These are phyloP conservation scores for Coranthus polyacanthus DNA, from an alignment of 2,797 vertebrate species.

Conservation along the genomic window DNA sequence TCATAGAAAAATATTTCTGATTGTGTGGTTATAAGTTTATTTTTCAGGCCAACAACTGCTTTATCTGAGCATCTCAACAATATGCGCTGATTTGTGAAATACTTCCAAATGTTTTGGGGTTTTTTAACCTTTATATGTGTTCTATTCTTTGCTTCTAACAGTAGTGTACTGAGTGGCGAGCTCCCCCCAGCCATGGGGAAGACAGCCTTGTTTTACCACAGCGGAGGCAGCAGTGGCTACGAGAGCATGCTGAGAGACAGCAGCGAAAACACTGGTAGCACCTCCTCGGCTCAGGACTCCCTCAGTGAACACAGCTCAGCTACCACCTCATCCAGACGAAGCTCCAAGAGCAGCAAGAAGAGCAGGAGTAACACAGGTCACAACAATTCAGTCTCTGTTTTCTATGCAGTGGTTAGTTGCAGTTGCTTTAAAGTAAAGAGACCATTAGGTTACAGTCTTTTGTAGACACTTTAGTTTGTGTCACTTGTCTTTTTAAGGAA, in stretches of 20 bases:
- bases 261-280: slow-evolving; percentile 95
- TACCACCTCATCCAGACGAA: slow-evolving; percentile 88
- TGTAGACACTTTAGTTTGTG: neutral
- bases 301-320: slow-evolving; percentile 96
- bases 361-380: slow-evolving; percentile 92
- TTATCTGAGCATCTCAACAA: neutral
- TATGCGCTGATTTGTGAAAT: neutral
- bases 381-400: neutral
- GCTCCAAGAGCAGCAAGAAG: slow-evolving; percentile 95
- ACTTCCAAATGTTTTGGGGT: neutral
- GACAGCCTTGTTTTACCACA: slow-evolving; percentile 97
- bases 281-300: slow-evolving; percentile 95
- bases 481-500: neutral
- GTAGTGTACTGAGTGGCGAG: slow-evolving; percentile 94
- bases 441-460: neutral
- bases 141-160: slow-evolving; percentile 62
- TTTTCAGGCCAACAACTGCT: too few relatives aligned
- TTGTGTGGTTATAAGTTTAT: too few relatives aligned
- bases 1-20: too few relatives aligned
- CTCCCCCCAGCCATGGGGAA: slow-evolving; percentile 98
- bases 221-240: slow-evolving; percentile 97
- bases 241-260: slow-evolving; percentile 98
- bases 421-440: too few relatives aligned
- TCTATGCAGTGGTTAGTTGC: neutral
- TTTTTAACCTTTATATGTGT: neutral